These are phyloP conservation scores for Linurgus olivaceus DNA, from an alignment of 2,797 vertebrate genomes.

Conservation along the genomic window DNA sequence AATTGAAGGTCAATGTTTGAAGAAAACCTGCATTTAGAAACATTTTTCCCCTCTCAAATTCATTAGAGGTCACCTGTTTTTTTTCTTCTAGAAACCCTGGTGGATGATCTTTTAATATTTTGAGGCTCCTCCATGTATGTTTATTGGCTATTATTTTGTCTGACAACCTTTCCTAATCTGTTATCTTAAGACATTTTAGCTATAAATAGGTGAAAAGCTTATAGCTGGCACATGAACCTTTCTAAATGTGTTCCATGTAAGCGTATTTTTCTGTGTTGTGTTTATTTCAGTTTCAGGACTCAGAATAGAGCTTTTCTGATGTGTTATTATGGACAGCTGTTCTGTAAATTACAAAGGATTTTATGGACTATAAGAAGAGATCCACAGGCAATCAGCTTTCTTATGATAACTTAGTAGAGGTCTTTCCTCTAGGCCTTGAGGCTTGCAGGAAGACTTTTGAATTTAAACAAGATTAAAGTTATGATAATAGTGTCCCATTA, in stretches of 20 bases:
- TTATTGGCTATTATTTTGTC: slow-evolving; percentile 5
- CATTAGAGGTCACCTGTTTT: background rate
- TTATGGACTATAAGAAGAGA: slow-evolving; percentile 66
- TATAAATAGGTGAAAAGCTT: slow-evolving; percentile 1
- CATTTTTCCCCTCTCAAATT: background rate
- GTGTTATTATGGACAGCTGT: slow-evolving; percentile 67
- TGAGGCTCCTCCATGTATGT: background rate
- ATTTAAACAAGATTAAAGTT: slow-evolving; percentile 74
- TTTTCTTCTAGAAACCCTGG: background rate
- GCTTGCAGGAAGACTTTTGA: slow-evolving; percentile 60
- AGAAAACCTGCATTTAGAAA: background rate
- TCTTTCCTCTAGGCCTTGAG: slow-evolving; percentile 55
- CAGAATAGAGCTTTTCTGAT: slow-evolving; percentile 54
- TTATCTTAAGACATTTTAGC: background rate
- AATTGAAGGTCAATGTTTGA: background rate
- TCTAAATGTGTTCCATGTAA: background rate
- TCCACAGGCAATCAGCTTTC: slow-evolving; percentile 62
- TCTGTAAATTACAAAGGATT: slow-evolving; percentile 66
- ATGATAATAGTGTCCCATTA: slow-evolving; percentile 59
- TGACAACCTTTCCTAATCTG: background rate
- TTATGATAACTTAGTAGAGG: slow-evolving; percentile 55
- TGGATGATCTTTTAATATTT: background rate
- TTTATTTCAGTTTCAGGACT: slow-evolving; percentile 62
- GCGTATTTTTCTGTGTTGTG: background rate
- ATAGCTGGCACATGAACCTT: background rate